Evolutionary conservation across 2,797 vertebrate species (phyloP), one percentile per base, ranked within the genome.

Genomic region (Knipowitschia caucasica): DNA sequence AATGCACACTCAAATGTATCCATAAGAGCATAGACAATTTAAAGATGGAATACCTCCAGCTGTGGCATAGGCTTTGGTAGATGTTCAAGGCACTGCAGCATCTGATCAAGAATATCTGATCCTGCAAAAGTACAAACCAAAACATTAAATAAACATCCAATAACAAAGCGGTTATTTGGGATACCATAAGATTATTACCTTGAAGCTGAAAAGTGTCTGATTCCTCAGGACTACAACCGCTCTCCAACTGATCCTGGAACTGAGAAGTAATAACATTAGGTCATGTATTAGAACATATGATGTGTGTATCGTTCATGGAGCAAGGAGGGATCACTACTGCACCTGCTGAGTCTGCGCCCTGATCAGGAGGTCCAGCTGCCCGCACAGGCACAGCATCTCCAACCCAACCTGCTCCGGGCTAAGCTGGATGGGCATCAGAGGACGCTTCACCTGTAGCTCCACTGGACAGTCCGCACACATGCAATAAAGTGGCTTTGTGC

Each of bases 61-160:
- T 91, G 86, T 66, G 90, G 90, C 74, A 82, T 84, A 18, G 91
- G 91, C 73, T 91, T 90, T 53, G 90, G 89, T 78, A 92, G 84
- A 77, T 92, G 89, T 80, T 90, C 88, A 78, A 93, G 85, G 83
- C 89, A 91, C 75, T 90, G 89, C 69, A 91, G 85, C 91, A 93
- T 93, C 63, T 86, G 87, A 64, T 91, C 85, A 27, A 92, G 85
- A 67, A 92, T 87, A 40, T 92, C 86, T 24, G 88, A 77, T 53
- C 88, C 91, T 92, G 55, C 20, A 67, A 34, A 39, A 11, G 5
- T 9, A 54, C 11, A 70, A 54, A 39, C 21, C 11, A 11, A 24
- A 30, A 3, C 4, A 29, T 4, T 36, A 35, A 30, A 7, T 43
- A 43, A 18, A 38, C 3, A 18, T 20, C 20, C 1, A 42, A 5